Evolutionary conservation across 2,797 vertebrate species (phyloP).

Genomic region (Mus caroli): DNA sequence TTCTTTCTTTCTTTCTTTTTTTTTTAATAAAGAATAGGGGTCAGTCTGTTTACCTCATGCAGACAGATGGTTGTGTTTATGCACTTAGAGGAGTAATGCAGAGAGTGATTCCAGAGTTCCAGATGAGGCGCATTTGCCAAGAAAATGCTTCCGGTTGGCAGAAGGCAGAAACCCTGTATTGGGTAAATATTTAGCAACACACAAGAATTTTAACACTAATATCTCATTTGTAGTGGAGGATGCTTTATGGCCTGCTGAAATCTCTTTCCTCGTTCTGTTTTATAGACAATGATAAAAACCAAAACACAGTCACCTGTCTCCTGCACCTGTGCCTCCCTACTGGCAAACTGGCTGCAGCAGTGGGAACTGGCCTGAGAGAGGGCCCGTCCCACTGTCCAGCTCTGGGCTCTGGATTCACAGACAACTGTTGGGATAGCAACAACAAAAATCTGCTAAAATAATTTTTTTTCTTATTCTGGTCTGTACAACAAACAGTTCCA

Average conservation of each 20-base stretch:
- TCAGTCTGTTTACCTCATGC: slow-evolving; percentile 77
- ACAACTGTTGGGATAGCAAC: not conserved
- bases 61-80: slow-evolving; percentile 82
- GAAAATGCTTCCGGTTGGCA: slow-evolving; percentile 85
- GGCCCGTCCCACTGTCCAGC: not conserved
- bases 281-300: slow-evolving; percentile 75
- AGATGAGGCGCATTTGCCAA: slow-evolving; percentile 72
- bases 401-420: not conserved
- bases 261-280: slow-evolving; percentile 62
- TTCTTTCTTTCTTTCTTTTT: not conserved
- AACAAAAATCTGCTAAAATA: slow-evolving; percentile 23
- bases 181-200: slow-evolving; percentile 88
- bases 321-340: slow-evolving; percentile 68
- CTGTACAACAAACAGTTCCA: slow-evolving; percentile 30
- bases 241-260: slow-evolving; percentile 78
- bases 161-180: slow-evolving; percentile 83
- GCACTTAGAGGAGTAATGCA: slow-evolving; percentile 69
- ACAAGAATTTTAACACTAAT: slow-evolving; percentile 83
- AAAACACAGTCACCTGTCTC: slow-evolving; percentile 76
- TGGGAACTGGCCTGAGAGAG: not conserved
- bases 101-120: slow-evolving; percentile 80
- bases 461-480: slow-evolving; percentile 52
- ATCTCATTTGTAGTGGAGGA: slow-evolving; percentile 81
- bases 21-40: slow-evolving; percentile 52
- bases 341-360: slow-evolving; percentile 10